Conservation (phyloP, 2,113 vertebrate species). For the Rhagologus leucostigma region DNA sequence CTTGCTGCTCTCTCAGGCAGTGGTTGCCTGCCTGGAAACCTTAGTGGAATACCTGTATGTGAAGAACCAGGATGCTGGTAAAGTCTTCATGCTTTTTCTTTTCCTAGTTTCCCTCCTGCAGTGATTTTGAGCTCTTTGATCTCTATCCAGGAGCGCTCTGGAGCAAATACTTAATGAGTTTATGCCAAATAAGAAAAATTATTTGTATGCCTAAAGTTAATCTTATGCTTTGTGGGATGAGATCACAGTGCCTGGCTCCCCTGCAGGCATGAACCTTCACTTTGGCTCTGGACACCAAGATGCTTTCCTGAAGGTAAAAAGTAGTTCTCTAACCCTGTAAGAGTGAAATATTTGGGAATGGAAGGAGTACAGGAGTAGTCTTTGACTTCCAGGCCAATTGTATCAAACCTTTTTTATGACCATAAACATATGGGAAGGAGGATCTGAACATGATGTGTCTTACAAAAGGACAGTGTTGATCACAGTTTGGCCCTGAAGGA, state of each 20-base stretch:
- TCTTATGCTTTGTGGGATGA: neutral
- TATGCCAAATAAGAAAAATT: neutral
- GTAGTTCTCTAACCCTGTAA: neutral
- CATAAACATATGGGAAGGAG: neutral
- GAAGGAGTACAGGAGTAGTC: neutral
- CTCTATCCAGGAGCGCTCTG: neutral
- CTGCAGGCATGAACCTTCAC: neutral
- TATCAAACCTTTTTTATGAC: neutral
- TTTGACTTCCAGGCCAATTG: neutral
- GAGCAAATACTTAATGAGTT: neutral
- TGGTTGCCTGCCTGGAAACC: slow-evolving; percentile 83
- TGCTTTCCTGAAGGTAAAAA: neutral
- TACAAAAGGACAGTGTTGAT: neutral
- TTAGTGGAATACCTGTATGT: slow-evolving; percentile 82
- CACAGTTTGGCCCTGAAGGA: neutral
- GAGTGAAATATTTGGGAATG: neutral
- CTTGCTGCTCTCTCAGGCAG: slow-evolving; percentile 77
- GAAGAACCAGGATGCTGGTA: slow-evolving; percentile 80
- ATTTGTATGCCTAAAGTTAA: neutral
- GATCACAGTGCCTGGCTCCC: neutral
- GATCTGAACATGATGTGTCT: neutral
- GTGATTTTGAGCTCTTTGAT: slow-evolving; percentile 14
- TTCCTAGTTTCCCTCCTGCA: neutral
- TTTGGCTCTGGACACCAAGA: neutral
- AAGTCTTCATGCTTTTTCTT: neutral